phyloP scores from a whole-genome alignment of 2,797 vertebrate species.

The Erethizon dorsatum region DNA sequence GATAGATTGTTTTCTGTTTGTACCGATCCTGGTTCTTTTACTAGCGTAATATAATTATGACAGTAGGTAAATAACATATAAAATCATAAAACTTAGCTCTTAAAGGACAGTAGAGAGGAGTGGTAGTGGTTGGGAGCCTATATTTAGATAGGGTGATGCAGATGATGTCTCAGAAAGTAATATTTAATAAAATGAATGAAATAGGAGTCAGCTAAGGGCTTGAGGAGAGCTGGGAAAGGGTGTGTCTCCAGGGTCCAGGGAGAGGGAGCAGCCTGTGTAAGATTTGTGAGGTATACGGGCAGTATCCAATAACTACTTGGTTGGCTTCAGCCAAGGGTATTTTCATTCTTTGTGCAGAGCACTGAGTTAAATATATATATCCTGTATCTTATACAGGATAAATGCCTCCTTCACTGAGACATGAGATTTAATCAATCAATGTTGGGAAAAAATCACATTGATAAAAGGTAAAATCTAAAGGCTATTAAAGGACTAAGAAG shows the following conservation, averaged over 20 bases:
- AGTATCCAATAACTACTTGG: background rate
- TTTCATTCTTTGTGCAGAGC: background rate
- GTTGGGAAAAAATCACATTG: background rate
- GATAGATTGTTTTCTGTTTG: background rate
- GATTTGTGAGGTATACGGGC: background rate
- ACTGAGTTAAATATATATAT: background rate
- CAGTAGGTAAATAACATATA: background rate
- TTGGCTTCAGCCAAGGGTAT: background rate
- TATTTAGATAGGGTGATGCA: background rate
- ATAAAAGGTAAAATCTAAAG: constrained; percentile 41
- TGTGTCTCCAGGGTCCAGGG: background rate
- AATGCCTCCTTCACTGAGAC: constrained; percentile 7
- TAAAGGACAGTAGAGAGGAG: background rate
- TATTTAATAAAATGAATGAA: background rate
- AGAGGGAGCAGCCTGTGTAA: background rate
- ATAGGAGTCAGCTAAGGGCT: background rate
- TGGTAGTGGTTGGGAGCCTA: background rate
- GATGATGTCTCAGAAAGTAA: background rate
- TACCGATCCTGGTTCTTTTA: background rate
- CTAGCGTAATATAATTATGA: background rate
- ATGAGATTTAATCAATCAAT: constrained; percentile 24
- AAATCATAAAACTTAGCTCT: background rate
- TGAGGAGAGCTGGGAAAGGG: background rate
- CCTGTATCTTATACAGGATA: background rate
- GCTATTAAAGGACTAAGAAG: background rate